Percentiles rank a stretch among this genome's conserved stretches.
These are phyloP conservation scores for Suncus etruscus DNA, from an alignment of 2,113 vertebrate species.

Conservation along the genomic window DNA sequence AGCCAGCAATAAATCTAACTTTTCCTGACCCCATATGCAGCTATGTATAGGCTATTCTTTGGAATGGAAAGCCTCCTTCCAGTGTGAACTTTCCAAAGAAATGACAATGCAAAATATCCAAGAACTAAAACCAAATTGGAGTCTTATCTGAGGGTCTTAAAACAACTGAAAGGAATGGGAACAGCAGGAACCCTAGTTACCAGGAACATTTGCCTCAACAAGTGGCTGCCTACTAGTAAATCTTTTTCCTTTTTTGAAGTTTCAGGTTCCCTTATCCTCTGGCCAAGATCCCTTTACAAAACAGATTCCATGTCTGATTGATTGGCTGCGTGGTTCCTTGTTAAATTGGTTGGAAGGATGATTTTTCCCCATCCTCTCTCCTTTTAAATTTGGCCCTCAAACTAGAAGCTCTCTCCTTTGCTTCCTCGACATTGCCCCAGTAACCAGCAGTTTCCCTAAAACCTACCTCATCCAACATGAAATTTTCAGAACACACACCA, in stretches of 20 bases:
- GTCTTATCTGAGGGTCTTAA: slow-evolving; percentile 34
- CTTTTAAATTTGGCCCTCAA: slow-evolving; percentile 57
- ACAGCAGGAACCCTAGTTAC: slow-evolving; percentile 14
- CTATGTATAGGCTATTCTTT: neutral
- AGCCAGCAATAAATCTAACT: neutral
- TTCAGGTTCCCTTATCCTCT: slow-evolving; percentile 45
- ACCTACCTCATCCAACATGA: slow-evolving; percentile 73
- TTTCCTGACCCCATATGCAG: neutral
- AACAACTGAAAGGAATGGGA: slow-evolving; percentile 12
- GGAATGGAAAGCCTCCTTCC: neutral
- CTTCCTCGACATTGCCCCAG: slow-evolving; percentile 24
- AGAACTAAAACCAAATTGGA: slow-evolving; percentile 37
- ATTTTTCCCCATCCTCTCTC: neutral
- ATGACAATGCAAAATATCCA: slow-evolving; percentile 26
- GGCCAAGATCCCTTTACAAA: slow-evolving; percentile 32
- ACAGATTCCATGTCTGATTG: neutral
- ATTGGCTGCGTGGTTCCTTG: neutral
- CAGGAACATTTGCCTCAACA: neutral
- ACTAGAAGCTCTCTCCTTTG: neutral
- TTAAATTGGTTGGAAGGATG: neutral
- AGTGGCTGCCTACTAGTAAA: slow-evolving; percentile 63
- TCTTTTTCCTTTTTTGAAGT: slow-evolving; percentile 59
- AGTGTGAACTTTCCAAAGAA: slow-evolving; percentile 9
- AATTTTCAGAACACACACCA: slow-evolving; percentile 77
- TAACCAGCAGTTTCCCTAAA: slow-evolving; percentile 67